phyloP scores from a whole-genome alignment of 53 echinoderm and acorn worm genomes.

The Temnopleurus reevesii region DNA sequence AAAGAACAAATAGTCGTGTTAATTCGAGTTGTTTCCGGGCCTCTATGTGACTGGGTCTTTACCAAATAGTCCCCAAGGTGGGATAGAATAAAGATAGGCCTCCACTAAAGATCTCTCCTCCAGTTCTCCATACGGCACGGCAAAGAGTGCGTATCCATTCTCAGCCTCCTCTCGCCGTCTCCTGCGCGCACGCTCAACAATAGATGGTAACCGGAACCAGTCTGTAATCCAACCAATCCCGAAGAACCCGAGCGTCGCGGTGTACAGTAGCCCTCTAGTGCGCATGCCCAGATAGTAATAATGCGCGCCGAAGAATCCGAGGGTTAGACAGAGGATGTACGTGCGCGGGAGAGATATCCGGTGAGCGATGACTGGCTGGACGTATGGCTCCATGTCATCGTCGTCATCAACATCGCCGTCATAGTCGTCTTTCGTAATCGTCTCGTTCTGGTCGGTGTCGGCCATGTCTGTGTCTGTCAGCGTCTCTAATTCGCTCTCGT shows the following conservation, averaged over 20 bases:
- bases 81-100: constrained; percentile 40
- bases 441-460: not conserved
- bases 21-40: too few relatives aligned
- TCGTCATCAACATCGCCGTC: constrained; percentile 3
- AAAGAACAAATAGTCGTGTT: too few relatives aligned
- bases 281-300: constrained; percentile 57
- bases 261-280: constrained; percentile 22
- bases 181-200: not conserved
- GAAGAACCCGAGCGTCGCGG: constrained; percentile 47
- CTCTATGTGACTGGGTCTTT: too few relatives aligned
- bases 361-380: constrained; percentile 29
- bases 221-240: constrained; percentile 58
- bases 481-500: not conserved
- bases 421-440: not conserved
- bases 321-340: constrained; percentile 27
- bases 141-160: constrained; percentile 47
- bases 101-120: constrained; percentile 25
- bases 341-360: constrained; percentile 29
- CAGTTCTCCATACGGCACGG: constrained; percentile 42
- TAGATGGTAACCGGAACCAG: constrained; percentile 57
- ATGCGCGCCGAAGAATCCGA: constrained; percentile 43
- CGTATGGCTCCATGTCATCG: not conserved
- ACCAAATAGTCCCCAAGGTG: constrained; percentile 64
- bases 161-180: constrained; percentile 34
- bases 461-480: not conserved